phyloP scores from a whole-genome alignment of 2,113 vertebrate species.

The Trematomus loennbergii region DNA sequence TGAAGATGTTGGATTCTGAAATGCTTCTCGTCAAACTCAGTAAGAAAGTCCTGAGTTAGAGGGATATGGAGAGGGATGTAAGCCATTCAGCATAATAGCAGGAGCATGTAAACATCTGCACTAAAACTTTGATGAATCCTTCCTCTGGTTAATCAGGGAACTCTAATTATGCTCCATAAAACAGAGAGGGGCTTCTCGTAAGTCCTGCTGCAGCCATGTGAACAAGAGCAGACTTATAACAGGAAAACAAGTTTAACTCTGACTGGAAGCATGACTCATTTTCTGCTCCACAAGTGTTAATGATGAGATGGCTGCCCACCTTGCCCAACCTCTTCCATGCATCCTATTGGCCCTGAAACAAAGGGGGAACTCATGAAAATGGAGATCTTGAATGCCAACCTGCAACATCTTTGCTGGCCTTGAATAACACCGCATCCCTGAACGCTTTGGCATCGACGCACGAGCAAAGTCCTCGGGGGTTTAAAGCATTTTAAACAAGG shows the following conservation, averaged over 20 bases:
- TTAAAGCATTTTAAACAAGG: constrained; percentile 75
- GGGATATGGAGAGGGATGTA: constrained; percentile 28
- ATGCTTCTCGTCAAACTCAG: constrained; percentile 10
- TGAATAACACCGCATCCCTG: constrained; percentile 69
- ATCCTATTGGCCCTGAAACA: constrained; percentile 77
- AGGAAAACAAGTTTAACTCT: constrained; percentile 70
- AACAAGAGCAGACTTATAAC: constrained; percentile 64
- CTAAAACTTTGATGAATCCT: constrained; percentile 53
- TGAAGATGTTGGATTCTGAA: constrained; percentile 3
- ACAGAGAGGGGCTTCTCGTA: constrained; percentile 74
- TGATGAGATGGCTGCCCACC: constrained; percentile 61
- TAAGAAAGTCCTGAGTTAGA: constrained; percentile 29
- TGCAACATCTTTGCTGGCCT: constrained; percentile 77
- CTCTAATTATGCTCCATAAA: constrained; percentile 76
- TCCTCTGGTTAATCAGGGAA: constrained; percentile 65
- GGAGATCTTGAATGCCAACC: constrained; percentile 70
- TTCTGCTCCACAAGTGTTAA: constrained; percentile 76
- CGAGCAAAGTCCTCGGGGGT: constrained; percentile 78
- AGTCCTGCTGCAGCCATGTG: constrained; percentile 59
- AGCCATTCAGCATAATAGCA: constrained; percentile 47
- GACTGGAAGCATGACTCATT: constrained; percentile 80
- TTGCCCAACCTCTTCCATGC: constrained; percentile 60
- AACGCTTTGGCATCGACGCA: constrained; percentile 67
- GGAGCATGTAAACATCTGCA: constrained; percentile 51
- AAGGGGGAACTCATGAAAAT: constrained; percentile 68